phyloP scores from a whole-genome alignment of 2,113 vertebrate genomes.

The Hylia prasina region DNA sequence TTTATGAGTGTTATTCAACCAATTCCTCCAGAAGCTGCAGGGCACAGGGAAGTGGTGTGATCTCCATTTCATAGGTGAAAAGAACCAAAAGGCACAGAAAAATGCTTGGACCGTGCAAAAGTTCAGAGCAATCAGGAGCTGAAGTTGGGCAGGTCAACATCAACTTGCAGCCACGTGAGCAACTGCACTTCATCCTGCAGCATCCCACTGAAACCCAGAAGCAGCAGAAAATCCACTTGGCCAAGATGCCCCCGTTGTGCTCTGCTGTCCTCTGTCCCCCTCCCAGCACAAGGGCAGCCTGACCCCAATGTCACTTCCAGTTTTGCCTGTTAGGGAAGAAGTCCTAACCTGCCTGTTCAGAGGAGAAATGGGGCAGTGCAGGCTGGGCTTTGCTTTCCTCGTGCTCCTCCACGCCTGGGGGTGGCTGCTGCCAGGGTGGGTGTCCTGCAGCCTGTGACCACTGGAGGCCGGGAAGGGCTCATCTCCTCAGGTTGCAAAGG shows the following conservation, averaged over 20 bases:
- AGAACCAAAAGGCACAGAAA: neutral
- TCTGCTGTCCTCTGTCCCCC: neutral
- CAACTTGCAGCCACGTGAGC: neutral
- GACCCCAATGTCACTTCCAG: neutral
- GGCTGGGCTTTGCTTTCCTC: neutral
- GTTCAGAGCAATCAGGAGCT: neutral
- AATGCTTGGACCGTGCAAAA: neutral
- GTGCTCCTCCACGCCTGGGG: accelerated
- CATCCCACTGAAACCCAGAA: neutral
- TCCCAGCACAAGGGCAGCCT: neutral
- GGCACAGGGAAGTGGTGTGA: neutral
- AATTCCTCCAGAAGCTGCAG: neutral
- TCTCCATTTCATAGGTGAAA: neutral
- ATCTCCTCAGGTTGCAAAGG: neutral
- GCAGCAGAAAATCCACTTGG: neutral
- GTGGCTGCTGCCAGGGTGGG: neutral
- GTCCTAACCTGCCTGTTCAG: neutral
- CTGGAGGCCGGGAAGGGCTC: neutral
- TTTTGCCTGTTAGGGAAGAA: neutral
- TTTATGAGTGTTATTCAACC: neutral
- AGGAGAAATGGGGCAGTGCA: neutral
- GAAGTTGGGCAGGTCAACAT: neutral
- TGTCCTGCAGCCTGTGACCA: neutral
- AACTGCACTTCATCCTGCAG: neutral
- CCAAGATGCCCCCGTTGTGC: accelerated